Conservation (phyloP, 2,797 vertebrate species). For the Neopelma chrysocephalum region DNA sequence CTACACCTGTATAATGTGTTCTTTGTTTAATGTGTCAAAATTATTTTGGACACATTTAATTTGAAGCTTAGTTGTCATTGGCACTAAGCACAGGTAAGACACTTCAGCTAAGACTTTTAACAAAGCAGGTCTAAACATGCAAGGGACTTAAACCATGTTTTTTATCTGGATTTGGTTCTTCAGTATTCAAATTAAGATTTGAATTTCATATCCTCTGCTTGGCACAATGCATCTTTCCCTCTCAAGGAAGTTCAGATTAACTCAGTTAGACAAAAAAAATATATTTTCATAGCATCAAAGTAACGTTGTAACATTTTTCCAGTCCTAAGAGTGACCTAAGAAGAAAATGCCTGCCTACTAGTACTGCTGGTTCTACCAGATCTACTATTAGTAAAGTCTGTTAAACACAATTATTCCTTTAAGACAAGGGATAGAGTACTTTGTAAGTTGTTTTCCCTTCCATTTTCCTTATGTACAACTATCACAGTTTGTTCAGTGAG, state of each 20-base stretch:
- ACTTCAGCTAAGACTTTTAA: background rate
- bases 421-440: background rate
- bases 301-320: background rate
- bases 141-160: constrained; percentile 42
- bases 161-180: constrained; percentile 35
- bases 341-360: background rate
- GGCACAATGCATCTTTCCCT: background rate
- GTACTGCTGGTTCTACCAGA: background rate
- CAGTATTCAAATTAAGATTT: constrained; percentile 50
- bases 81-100: background rate
- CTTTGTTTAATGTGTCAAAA: background rate
- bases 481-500: background rate
- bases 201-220: background rate
- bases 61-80: background rate
- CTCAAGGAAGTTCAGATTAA: background rate
- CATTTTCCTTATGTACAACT: background rate
- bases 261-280: background rate
- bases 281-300: background rate
- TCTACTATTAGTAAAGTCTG: background rate
- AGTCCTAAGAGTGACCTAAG: background rate
- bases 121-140: background rate
- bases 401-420: background rate
- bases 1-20: background rate
- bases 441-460: background rate
- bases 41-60: background rate